These are phyloP conservation scores for Enteromius treurensis DNA, from an alignment of 2,797 vertebrate genomes.

Conservation along the genomic window DNA sequence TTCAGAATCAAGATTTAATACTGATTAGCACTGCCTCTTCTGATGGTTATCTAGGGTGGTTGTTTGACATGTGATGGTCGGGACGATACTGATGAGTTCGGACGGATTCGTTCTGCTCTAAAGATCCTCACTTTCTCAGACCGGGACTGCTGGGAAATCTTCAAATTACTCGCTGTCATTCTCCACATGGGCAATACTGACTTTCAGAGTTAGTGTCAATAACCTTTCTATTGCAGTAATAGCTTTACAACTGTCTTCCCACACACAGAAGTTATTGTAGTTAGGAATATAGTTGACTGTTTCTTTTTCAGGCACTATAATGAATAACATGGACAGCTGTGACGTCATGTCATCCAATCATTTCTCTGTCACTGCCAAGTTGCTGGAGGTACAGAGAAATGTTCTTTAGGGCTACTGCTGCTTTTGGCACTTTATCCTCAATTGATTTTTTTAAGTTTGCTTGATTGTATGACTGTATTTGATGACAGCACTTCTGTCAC, in stretches of 20 bases:
- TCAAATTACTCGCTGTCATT: constrained; percentile 88
- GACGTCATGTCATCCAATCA: constrained; percentile 79
- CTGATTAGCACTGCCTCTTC: not conserved
- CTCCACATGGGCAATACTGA: constrained; percentile 91
- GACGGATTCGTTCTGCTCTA: constrained; percentile 82
- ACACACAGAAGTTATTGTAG: not conserved
- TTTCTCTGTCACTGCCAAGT: constrained; percentile 76
- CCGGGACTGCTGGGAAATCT: constrained; percentile 84
- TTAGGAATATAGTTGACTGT: not conserved
- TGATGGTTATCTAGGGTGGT: constrained; percentile 76
- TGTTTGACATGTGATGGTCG: constrained; percentile 80
- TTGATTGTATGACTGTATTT: not conserved
- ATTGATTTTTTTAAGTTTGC: not conserved
- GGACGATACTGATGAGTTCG: constrained; percentile 82
- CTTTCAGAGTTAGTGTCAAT: constrained; percentile 81
- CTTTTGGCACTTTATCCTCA: not conserved
- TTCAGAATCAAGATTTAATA: not conserved
- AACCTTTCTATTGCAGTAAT: not conserved
- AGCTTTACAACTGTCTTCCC: not conserved
- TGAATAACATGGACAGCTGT: constrained; percentile 88
- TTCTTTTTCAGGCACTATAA: constrained; percentile 74
- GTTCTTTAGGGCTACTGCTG: not conserved
- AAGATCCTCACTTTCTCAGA: constrained; percentile 90
- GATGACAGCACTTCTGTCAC: not conserved
- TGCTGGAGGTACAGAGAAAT: constrained; percentile 81